Percentiles rank a stretch among this genome's conserved stretches.
Evolutionary conservation across 1,140 invertebrate genomes (phyloP).

Genomic region (Bombus ignitus): DNA sequence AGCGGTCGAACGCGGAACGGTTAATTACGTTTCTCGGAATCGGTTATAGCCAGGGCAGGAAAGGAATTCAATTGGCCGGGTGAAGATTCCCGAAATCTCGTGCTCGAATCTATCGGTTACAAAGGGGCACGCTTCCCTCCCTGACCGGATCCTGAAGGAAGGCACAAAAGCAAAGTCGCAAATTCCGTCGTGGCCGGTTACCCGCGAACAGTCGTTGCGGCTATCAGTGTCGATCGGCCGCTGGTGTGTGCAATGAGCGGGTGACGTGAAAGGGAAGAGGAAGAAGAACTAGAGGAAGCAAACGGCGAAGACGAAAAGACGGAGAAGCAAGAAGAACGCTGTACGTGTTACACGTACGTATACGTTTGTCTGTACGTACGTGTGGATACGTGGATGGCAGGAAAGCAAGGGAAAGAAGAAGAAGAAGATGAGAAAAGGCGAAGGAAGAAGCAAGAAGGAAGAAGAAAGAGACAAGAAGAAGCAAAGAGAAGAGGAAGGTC

Average conservation of each 20-base stretch:
- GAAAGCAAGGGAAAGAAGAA: neutral
- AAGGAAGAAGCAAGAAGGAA: slow-evolving; percentile 2
- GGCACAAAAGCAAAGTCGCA: slow-evolving; percentile 63
- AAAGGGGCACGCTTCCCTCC: slow-evolving; percentile 28
- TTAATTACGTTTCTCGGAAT: slow-evolving; percentile 26
- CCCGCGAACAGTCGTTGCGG: slow-evolving; percentile 49
- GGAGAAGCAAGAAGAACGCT: neutral
- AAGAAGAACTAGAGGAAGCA: neutral
- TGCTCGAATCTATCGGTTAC: slow-evolving; percentile 35
- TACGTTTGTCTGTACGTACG: neutral
- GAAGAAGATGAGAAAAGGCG: slow-evolving; percentile 1
- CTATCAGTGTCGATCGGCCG: slow-evolving; percentile 79
- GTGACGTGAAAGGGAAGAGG: slow-evolving; percentile 48
- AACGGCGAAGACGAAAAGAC: neutral
- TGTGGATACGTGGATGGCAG: neutral
- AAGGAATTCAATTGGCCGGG: slow-evolving; percentile 25
- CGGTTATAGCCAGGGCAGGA: neutral
- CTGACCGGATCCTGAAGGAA: neutral
- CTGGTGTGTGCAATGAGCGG: slow-evolving; percentile 48
- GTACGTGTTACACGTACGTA: neutral
- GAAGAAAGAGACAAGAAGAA: neutral
- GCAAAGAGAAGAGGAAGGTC: slow-evolving; percentile 57
- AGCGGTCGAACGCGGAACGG: neutral
- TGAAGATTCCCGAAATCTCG: slow-evolving; percentile 41
- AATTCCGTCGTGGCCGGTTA: slow-evolving; percentile 64